Base-by-base conservation (phyloP, 1,140 invertebrate genomes). In the Nilaparvata lugens region DNA sequence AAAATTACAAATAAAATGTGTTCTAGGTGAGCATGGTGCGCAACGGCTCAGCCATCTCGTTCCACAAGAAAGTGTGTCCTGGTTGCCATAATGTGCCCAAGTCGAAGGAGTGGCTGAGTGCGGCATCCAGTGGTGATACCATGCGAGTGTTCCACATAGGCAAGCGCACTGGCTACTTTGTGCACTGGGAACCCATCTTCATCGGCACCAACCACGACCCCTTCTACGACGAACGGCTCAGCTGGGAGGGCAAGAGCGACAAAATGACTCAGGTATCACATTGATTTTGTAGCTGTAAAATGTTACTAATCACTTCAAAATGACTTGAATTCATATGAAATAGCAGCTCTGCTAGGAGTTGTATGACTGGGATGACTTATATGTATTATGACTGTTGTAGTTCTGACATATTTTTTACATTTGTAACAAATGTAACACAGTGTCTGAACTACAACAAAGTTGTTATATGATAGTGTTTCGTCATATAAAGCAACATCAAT, bases 111-210 rank as follows among this genome's bases (percentile, higher is more conserved):
- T 94, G 91, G 89, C 81, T 87, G 70, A 58, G 63, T 11, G 79
- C 81, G n/a, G 60, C 65, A 19, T 80, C 83, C 0, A 75, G 81
- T 28, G 82, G 85, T 83, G 0, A 76, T 79, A 79, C 81, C 63
- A 75, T 95, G 59, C 83, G 85, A 64, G 83, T 94, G 9, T 94
- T 93, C 72, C 86, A 91, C 68, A 83, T 89, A 2, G 90, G 90
- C 4, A 93, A 93, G 68, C 76, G 91, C 21, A 84, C 79, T 2
- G 87, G 89, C 14, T 83, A 82, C 58, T 89, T 84, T 69, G 78
- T 89, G 19, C 88, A 91, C 69, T 95, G 92, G 92, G 91, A 94
- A 73, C 91, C 91, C 1, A 91, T 93, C 64, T 93, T 88, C 65
- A 91, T 93, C 62, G 90, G 89, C 21, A 91, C 89, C 0, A 85